A percentile compares a stretch with the other conserved stretches of the same genome.
phyloP scores from a whole-genome alignment of 1,140 invertebrate species.

The Bombus cullumanus region DNA sequence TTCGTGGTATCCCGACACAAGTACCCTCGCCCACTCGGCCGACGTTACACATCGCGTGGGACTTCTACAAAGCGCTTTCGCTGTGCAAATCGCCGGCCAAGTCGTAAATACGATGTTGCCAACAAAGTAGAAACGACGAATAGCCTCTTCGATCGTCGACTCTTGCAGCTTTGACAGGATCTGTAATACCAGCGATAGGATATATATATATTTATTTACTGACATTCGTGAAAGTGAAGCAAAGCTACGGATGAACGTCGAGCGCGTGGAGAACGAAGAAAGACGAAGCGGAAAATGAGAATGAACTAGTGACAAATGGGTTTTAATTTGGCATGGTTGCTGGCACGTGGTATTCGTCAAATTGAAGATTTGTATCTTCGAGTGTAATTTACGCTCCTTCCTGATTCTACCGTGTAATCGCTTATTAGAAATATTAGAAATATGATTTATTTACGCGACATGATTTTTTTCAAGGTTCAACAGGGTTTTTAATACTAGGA shows the following conservation, averaged over 20 bases:
- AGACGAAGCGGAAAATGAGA: not conserved
- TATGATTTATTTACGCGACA: not conserved
- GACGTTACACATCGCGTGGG: conserved; percentile 48
- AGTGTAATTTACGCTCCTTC: not conserved
- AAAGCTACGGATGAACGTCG: not conserved
- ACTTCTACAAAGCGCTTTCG: conserved; percentile 14
- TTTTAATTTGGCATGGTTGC: conserved; percentile 9
- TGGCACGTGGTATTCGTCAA: not conserved
- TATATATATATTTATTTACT: too few relatives aligned
- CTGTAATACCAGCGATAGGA: too few relatives aligned
- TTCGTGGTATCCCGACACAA: conserved; percentile 51
- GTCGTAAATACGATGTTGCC: conserved; percentile 31
- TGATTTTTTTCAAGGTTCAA: not conserved
- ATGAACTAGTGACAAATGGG: not conserved
- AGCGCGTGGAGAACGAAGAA: not conserved
- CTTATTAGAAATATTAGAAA: not conserved
- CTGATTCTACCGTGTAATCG: not conserved
- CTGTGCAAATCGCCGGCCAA: conserved; percentile 5
- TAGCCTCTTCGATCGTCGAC: not conserved
- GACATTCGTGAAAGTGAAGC: not conserved
- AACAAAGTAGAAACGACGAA: conserved; percentile 19
- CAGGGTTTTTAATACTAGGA: not conserved
- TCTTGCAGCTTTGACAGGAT: not conserved
- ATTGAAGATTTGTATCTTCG: not conserved
- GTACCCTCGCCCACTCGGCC: conserved; percentile 31